Percentiles rank a stretch among this genome's conserved stretches.
Conservation (phyloP, 2,888 invertebrate species). For the Drosophila mayaguana region DNA sequence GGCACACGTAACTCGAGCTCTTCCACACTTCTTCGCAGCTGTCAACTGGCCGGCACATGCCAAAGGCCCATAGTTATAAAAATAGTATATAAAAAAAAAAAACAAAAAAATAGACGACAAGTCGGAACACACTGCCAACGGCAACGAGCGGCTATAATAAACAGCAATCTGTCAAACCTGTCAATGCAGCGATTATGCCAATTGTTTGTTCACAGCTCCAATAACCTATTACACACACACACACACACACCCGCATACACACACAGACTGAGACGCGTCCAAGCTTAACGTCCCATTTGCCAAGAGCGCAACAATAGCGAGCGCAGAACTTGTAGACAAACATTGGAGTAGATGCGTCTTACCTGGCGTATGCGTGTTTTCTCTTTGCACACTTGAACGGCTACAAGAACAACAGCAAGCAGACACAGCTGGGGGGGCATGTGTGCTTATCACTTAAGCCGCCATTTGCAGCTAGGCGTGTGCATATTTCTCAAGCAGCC, state of each 20-base stretch:
- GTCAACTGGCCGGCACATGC: neutral
- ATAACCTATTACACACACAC: neutral
- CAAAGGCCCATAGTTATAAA: constrained; percentile 14
- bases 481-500: constrained; percentile 28
- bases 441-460: constrained; percentile 37
- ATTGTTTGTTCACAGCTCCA: constrained; percentile 52
- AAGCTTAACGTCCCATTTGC: constrained; percentile 56
- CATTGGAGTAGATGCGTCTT: constrained; percentile 17
- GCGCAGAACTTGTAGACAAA: constrained; percentile 12
- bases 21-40: neutral
- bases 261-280: neutral
- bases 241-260: too few relatives aligned
- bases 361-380: constrained; percentile 58
- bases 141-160: constrained; percentile 34
- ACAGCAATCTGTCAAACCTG: constrained; percentile 71
- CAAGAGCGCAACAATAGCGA: constrained; percentile 15
- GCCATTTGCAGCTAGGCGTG: constrained; percentile 37
- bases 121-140: neutral
- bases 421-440: constrained; percentile 22
- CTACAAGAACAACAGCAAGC: constrained; percentile 13
- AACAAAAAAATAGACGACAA: constrained; percentile 1
- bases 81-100: constrained; percentile 3
- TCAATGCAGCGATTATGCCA: constrained; percentile 63
- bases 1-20: neutral
- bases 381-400: constrained; percentile 35